Base-by-base conservation (phyloP, 2,797 vertebrate genomes). In the Microchirus variegatus region DNA sequence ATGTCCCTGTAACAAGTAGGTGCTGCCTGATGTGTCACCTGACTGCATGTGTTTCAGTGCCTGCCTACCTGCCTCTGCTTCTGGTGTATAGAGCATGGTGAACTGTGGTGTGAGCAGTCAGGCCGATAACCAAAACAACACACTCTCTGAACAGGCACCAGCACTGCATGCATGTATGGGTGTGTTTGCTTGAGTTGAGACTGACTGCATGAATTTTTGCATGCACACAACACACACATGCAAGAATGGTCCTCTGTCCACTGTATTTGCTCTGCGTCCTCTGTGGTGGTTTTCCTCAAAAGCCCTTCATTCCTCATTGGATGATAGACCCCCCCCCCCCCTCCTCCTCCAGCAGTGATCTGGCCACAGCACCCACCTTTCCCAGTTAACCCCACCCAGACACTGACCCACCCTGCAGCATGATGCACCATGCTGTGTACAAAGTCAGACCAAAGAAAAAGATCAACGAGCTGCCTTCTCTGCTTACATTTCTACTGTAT, bases 1-100 rank as follows among this genome's bases (percentile, higher is more conserved):
- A 93, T 99, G 97, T 96, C 97, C 97, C 90, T 99, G 97, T 97
- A 98, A 99, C 96, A 99, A 99, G 97, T 99, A 99, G 95, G 96
- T 98, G 95, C 92, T 92, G 93, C 95, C 94, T 95, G 31, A 31
- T 31, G 94, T 95, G 92, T 94, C 86, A 88, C 91, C 87, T 35
- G 81, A 87, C 84, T 85, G 84, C 87, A 87, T 90, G 86, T 89
- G 79, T 88, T 80, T 87, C 83, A 83, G 79, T 84, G 83, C 81
- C 88, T 80, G 80, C 81, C 79, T 80, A 77, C 73, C 63, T 85
- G 68, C 81, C 73, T 81, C 41, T 84, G 87, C 84, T 82, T 78
- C 78, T 77, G 88, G 75, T 87, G 82, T 75, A 47, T 88, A 87
- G 75, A 83, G 73, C 85, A 84, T 76, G 87, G 73, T 83, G 72